Evolutionary conservation across 1,140 invertebrate genomes (phyloP).

Genomic region (Calephelis virginiensis): DNA sequence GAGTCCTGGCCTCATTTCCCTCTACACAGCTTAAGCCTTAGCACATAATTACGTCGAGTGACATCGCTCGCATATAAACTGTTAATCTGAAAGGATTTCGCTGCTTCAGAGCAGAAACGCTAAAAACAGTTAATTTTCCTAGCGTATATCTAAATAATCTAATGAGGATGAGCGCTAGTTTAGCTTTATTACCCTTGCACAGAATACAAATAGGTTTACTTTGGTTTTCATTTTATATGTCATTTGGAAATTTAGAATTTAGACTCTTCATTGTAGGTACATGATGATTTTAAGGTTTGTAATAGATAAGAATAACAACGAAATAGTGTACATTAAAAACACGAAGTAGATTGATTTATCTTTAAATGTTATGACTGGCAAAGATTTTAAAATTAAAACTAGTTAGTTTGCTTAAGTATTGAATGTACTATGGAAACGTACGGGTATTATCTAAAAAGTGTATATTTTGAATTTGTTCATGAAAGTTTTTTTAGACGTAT

Average conservation of each 20-base stretch:
- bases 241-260: neutral
- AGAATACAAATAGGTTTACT: neutral
- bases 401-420: too few species aligned
- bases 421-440: too few species aligned
- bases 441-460: too few species aligned
- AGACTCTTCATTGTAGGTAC: neutral
- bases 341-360: too few species aligned
- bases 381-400: too few species aligned
- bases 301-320: too few species aligned
- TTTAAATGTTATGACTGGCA: too few species aligned
- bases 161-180: conserved; percentile 1
- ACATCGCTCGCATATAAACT: conserved; percentile 14
- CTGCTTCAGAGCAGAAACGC: neutral
- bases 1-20: neutral
- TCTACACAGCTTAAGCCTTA: conserved; percentile 6
- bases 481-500: too few species aligned
- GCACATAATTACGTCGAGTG: conserved; percentile 16
- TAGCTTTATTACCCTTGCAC: neutral
- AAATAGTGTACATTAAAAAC: too few species aligned
- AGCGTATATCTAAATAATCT: conserved; percentile 14
- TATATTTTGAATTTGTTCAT: too few species aligned
- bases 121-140: conserved; percentile 14
- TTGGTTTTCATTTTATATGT: neutral
- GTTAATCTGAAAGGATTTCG: conserved; percentile 14
- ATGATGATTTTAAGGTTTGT: too few species aligned